Conservation (phyloP, 2,797 vertebrate species). For the Loriculus beryllinus region DNA sequence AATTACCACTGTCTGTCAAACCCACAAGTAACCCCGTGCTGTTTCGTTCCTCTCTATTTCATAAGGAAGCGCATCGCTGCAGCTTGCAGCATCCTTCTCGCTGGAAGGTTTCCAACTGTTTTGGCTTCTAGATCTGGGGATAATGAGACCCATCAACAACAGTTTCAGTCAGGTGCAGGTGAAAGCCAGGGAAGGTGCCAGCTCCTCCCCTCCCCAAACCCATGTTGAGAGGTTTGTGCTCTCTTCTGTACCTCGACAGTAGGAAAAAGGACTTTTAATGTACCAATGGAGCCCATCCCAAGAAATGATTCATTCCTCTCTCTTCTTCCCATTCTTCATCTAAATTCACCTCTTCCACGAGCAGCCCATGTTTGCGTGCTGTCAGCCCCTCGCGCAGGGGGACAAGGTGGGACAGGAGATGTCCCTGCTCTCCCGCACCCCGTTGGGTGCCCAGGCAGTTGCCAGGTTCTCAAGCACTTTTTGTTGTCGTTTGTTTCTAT, state of each 20-base stretch:
- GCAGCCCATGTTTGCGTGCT: neutral
- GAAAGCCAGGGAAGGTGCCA: neutral
- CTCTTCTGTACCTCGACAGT: neutral
- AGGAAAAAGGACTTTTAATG: neutral
- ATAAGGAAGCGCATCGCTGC: neutral
- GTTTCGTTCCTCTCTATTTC: neutral
- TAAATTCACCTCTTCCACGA: neutral
- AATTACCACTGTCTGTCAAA: neutral
- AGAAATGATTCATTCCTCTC: neutral
- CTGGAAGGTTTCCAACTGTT: neutral
- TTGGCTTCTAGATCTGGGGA: neutral
- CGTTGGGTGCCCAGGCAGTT: neutral
- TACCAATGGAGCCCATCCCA: fast-evolving
- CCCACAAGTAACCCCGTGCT: neutral
- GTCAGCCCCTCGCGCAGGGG: fast-evolving
- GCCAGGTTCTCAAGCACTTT: neutral
- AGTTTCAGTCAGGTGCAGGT: neutral
- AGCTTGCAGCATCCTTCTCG: neutral
- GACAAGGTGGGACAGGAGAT: neutral
- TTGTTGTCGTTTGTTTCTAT: neutral
- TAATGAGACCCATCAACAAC: neutral
- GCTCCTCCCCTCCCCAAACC: neutral
- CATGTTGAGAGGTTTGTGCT: neutral
- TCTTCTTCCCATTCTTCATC: neutral
- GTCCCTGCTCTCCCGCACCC: neutral